A percentile compares a stretch with the other conserved stretches of the same genome.
Conservation (phyloP, 64 coral and sea anemone species). For the Platygyra sinensis region DNA sequence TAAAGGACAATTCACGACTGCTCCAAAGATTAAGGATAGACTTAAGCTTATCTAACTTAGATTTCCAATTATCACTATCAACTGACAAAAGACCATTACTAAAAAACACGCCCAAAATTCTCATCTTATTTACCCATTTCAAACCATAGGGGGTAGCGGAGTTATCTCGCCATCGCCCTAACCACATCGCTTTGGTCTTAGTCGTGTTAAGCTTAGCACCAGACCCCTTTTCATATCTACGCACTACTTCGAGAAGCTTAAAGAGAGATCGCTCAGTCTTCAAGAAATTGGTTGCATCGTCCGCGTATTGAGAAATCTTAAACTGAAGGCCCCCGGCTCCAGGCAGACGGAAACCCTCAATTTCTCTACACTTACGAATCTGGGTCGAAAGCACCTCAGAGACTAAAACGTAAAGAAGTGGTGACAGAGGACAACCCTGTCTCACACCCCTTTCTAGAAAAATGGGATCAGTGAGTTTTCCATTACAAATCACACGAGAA, state of each 20-base stretch:
- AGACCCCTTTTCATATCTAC: no score
- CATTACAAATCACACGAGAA: background rate
- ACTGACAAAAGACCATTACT: background rate
- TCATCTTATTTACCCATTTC: background rate
- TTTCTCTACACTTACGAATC: no score
- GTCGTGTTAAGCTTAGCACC: no score
- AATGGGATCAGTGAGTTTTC: background rate
- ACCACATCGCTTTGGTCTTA: no score
- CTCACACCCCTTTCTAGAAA: background rate
- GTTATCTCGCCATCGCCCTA: no score
- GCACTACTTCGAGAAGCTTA: no score
- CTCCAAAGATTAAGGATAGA: background rate
- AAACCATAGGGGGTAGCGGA: no score
- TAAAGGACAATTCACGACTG: background rate
- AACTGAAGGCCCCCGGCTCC: no score
- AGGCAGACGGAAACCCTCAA: no score
- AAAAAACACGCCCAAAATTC: background rate
- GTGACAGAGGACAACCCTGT: conserved; percentile 12
- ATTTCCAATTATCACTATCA: background rate
- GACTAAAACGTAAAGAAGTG: conserved; percentile 7
- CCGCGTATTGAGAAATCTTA: no score
- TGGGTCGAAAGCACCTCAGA: background rate
- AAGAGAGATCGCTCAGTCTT: no score
- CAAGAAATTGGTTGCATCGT: no score
- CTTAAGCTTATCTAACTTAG: background rate